phyloP scores from a whole-genome alignment of 2,797 vertebrate genomes.

The Cottoperca gobio region DNA sequence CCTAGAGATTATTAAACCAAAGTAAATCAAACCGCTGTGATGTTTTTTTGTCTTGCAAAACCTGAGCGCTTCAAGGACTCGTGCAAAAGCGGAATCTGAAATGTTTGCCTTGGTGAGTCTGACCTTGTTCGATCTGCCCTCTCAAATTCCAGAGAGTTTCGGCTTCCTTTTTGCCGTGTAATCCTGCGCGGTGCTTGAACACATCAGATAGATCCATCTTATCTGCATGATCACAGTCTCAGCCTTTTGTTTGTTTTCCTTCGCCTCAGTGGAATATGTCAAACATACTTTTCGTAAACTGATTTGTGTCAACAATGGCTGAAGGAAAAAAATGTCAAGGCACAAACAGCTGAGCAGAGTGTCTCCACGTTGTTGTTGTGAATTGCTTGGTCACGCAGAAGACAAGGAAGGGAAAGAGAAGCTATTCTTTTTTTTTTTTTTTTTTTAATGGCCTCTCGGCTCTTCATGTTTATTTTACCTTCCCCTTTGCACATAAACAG shows the following conservation, averaged over 20 bases:
- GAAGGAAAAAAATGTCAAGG: background rate
- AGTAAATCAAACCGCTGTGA: constrained; percentile 2
- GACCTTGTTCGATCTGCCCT: constrained; percentile 39
- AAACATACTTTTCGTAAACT: constrained; percentile 53
- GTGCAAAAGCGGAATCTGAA: constrained; percentile 21
- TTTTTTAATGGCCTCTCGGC: constrained; percentile 19
- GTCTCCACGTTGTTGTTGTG: constrained; percentile 66
- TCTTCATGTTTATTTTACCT: constrained; percentile 62
- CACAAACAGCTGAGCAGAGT: constrained; percentile 36
- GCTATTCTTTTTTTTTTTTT: constrained; percentile 31
- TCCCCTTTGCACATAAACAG: constrained; percentile 45
- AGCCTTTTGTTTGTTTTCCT: constrained; percentile 56
- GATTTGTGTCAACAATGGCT: constrained; percentile 37
- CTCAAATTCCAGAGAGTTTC: constrained; percentile 22
- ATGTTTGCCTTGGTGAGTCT: constrained; percentile 38
- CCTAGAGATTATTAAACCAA: constrained; percentile 7
- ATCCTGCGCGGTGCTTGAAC: constrained; percentile 4
- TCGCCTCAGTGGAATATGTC: constrained; percentile 43
- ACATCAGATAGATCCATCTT: constrained; percentile 29
- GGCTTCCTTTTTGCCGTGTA: constrained; percentile 28
- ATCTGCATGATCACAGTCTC: constrained; percentile 36
- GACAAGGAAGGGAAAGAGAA: constrained; percentile 63
- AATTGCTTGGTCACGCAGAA: constrained; percentile 78
- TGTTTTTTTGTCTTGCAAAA: background rate
- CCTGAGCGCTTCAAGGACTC: constrained; percentile 10